Percentiles rank a stretch among this genome's conserved stretches.
phyloP scores from a whole-genome alignment of 2,888 invertebrate species.

The Taphrorychus bicolor region DNA sequence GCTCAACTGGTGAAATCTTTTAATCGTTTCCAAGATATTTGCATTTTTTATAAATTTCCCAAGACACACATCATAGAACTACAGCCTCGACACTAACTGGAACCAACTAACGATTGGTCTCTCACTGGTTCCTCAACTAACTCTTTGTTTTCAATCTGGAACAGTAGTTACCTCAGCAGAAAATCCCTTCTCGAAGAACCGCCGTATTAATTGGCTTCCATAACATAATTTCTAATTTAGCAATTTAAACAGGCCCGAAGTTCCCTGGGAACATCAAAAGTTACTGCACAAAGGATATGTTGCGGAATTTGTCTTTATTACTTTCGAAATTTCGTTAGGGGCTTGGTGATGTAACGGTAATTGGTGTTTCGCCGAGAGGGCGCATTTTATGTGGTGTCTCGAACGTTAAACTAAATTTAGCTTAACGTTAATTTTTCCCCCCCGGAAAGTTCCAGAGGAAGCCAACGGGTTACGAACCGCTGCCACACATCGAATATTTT shows the following conservation, averaged over 20 bases:
- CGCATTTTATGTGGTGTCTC: conserved; percentile 5
- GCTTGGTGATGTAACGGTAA: conserved; percentile 8
- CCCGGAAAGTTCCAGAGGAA: background rate
- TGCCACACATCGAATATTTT: too few species aligned
- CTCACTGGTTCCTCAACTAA: too few species aligned
- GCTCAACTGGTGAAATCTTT: too few species aligned
- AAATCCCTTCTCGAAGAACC: background rate
- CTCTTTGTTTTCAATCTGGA: too few species aligned
- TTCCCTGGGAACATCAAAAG: conserved; percentile 16
- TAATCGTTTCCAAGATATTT: too few species aligned
- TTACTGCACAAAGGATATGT: conserved; percentile 23
- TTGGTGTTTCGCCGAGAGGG: background rate
- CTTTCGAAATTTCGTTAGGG: conserved; percentile 11
- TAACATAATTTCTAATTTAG: conserved; percentile 24
- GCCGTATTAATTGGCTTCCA: conserved; percentile 19
- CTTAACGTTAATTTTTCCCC: background rate
- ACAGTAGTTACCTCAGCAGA: background rate
- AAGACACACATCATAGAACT: too few species aligned
- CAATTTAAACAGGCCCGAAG: conserved; percentile 15
- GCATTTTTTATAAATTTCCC: too few species aligned
- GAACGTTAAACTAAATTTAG: background rate
- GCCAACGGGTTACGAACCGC: background rate
- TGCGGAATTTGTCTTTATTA: conserved; percentile 20
- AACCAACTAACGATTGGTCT: too few species aligned
- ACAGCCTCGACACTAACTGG: too few species aligned